These are phyloP conservation scores for Cydia pomonella DNA, from an alignment of 1,140 invertebrate species.

Conservation along the genomic window DNA sequence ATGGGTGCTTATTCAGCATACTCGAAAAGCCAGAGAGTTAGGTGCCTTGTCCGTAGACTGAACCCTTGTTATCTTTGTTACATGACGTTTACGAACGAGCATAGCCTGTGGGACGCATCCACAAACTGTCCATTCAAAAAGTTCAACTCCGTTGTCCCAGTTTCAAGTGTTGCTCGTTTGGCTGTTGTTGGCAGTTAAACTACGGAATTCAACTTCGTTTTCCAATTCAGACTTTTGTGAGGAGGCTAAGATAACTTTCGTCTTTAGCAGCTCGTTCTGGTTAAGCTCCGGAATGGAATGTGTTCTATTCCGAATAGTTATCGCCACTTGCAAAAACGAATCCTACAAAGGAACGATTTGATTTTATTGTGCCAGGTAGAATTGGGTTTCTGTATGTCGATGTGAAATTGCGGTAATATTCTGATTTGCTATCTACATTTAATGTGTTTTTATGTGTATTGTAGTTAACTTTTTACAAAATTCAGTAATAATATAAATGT, in stretches of 20 bases:
- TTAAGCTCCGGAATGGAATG: background rate
- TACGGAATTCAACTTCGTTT: conserved; percentile 21
- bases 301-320: conserved; percentile 7
- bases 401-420: background rate
- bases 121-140: background rate
- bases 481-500: background rate
- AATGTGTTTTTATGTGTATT: background rate
- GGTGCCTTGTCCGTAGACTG: background rate
- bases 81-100: background rate
- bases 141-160: background rate
- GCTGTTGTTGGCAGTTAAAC: conserved; percentile 6
- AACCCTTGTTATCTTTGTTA: conserved; percentile 1
- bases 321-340: conserved; percentile 15
- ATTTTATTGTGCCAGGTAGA: conserved; percentile 1
- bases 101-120: background rate
- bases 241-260: conserved; percentile 13
- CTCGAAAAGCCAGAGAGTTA: too few species aligned
- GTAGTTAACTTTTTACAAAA: background rate
- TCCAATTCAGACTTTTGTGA: conserved; percentile 14
- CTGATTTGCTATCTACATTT: background rate
- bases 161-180: conserved; percentile 18
- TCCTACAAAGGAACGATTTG: background rate
- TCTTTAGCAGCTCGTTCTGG: conserved; percentile 23
- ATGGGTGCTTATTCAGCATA: too few species aligned
- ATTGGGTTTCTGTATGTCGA: background rate